phyloP scores from a whole-genome alignment of 2,113 vertebrate genomes.

The crab-eating macaque (Macaca fascicularis) region DNA sequence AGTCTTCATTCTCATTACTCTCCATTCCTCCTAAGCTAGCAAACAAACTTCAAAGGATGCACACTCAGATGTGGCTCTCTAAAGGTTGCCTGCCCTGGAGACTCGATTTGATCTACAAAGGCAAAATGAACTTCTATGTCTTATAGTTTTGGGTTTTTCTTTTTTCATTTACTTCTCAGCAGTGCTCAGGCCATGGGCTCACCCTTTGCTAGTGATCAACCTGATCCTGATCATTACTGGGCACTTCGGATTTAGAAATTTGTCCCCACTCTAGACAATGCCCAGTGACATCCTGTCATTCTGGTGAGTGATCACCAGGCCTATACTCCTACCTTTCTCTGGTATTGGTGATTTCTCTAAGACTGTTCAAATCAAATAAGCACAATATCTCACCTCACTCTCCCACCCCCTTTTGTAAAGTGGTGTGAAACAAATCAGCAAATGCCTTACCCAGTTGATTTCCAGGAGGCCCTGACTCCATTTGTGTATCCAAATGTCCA shows the following conservation, averaged over 20 bases:
- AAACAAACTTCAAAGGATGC: neutral
- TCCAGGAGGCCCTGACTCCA: neutral
- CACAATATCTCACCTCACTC: too few species aligned
- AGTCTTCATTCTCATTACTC: neutral
- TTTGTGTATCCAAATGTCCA: neutral
- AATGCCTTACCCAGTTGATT: neutral
- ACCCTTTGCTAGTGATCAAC: neutral
- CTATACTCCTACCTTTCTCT: neutral
- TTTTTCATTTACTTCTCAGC: neutral
- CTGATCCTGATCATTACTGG: neutral
- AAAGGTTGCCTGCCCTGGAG: neutral
- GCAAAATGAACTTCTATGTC: neutral
- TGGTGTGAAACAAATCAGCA: neutral
- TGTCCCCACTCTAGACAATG: neutral
- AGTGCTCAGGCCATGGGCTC: neutral
- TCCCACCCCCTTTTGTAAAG: neutral
- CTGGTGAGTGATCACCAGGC: neutral
- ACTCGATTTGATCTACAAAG: neutral
- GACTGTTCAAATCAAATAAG: neutral
- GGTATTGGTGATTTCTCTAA: neutral
- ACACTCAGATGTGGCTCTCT: neutral
- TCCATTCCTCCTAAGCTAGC: neutral
- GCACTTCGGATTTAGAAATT: neutral
- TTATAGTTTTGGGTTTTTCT: neutral
- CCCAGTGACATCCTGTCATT: neutral